Evolutionary conservation across 2,888 invertebrate species (phyloP), one percentile per base, ranked within the genome.

Genomic region (Eilema sororculum): DNA sequence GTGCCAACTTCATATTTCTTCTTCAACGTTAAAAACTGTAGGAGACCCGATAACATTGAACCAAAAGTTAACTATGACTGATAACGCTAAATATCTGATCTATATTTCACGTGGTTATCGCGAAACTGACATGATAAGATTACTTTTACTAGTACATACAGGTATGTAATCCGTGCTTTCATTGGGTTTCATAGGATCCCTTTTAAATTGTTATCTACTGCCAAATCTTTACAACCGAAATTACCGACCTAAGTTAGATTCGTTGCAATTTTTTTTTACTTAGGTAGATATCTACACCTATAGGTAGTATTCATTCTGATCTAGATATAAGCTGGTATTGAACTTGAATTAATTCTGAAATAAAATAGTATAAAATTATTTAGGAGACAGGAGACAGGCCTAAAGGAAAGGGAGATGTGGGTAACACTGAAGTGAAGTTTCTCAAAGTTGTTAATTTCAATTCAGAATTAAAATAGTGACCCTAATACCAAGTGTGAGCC

Each of bases 101-200:
- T 52, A 61, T 67, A n/a, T 57, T 37, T 37, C 37, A 65, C 56
- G 30, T 30, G 56, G 16, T n/a, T 66, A 59, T 66, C 66, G 25
- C 37, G 25, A 58, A 61, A 67, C 61, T 68, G 59, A 62, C 58
- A 64, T 22, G 78, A 80, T 78, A 78, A 78, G 81, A 78, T 80
- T 78, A 75, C 20, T 57, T 41, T 28, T 66, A n/a, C 28, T 57
- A 8, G 6, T 62, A 9, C 33, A 20, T 57, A 41, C 16, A 25
- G 2, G 24, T 58, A 52, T 8, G n/a, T n/a, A 52, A n/a, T 52
- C n/a, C 52, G 52, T 52, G n/a, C n/a, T 52, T 52, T 52, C 9
- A 52, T 52, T 52, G n/a, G 52, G 52, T 52, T n/a, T n/a, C n/a
- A 9, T n/a, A 9, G 52, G 52, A 20, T 20, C 41, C 41, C 16